These are phyloP conservation scores for Aphidoletes aphidimyza DNA, from an alignment of 2,888 invertebrate genomes.

Conservation along the genomic window DNA sequence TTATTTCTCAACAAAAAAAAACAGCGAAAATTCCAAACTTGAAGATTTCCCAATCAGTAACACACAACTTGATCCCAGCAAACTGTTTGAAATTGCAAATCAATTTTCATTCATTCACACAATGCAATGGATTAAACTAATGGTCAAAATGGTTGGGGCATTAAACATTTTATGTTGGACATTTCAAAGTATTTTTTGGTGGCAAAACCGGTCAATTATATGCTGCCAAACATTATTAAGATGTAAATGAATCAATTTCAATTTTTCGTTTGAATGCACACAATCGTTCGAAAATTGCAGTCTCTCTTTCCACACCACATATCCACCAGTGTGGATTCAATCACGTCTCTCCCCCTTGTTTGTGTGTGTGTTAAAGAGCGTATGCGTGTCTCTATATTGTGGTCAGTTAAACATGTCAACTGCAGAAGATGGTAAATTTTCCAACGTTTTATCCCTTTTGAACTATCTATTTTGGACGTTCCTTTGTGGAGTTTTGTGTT, in stretches of 20 bases:
- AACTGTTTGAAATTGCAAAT: too few relatives aligned
- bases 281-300: background rate
- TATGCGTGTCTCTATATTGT: background rate
- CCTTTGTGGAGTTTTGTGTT: background rate
- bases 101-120: too few relatives aligned
- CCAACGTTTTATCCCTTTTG: conserved; percentile 28
- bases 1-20: background rate
- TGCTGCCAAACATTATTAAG: background rate
- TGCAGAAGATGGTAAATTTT: conserved; percentile 45
- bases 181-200: background rate
- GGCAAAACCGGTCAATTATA: background rate
- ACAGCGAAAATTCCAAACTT: too few relatives aligned
- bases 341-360: background rate
- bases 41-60: too few relatives aligned
- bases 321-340: background rate
- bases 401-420: conserved; percentile 54
- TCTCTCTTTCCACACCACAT: background rate
- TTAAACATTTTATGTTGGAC: background rate
- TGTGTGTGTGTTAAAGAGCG: background rate
- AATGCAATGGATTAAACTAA: too few relatives aligned
- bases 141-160: background rate
- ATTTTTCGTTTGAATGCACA: conserved; percentile 47
- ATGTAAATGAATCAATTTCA: conserved; percentile 53
- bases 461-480: background rate
- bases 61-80: too few relatives aligned